These are phyloP conservation scores for Lasioglossum lativentre DNA, from an alignment of 2,888 invertebrate genomes.

Conservation along the genomic window DNA sequence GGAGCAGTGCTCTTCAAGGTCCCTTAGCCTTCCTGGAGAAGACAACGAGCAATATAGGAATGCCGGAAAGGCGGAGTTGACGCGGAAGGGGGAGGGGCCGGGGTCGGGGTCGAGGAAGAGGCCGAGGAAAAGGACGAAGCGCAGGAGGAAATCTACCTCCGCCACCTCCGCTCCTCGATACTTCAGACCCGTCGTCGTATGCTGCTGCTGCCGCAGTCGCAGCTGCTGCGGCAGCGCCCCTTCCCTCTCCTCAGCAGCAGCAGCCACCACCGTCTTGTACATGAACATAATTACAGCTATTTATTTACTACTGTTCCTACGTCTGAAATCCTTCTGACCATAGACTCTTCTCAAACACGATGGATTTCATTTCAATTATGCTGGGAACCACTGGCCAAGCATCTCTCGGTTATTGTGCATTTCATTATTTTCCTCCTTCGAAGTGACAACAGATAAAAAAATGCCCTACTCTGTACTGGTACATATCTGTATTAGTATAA, in stretches of 20 bases:
- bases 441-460: not conserved
- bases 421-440: not conserved
- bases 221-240: conserved; percentile 80
- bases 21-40: conserved; percentile 95
- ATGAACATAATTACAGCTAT: conserved; percentile 64
- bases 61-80: conserved; percentile 94
- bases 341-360: not conserved
- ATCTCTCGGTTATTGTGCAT: not conserved
- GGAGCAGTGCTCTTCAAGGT: conserved; percentile 89
- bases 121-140: conserved; percentile 92
- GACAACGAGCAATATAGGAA: conserved; percentile 95
- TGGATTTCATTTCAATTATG: conserved; percentile 11
- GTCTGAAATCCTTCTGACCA: not conserved
- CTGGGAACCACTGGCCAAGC: not conserved
- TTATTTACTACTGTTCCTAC: conserved; percentile 36
- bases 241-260: conserved; percentile 83
- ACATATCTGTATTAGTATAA: not conserved
- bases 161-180: conserved; percentile 81
- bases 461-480: not conserved
- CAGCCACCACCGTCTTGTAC: conserved; percentile 82
- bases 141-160: conserved; percentile 83
- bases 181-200: conserved; percentile 82
- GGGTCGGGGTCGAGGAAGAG: conserved; percentile 90
- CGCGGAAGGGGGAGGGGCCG: conserved; percentile 95
- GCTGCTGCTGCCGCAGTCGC: conserved; percentile 80